These are phyloP conservation scores for Microchrysa polita DNA, from an alignment of 2,888 invertebrate species.

Conservation along the genomic window DNA sequence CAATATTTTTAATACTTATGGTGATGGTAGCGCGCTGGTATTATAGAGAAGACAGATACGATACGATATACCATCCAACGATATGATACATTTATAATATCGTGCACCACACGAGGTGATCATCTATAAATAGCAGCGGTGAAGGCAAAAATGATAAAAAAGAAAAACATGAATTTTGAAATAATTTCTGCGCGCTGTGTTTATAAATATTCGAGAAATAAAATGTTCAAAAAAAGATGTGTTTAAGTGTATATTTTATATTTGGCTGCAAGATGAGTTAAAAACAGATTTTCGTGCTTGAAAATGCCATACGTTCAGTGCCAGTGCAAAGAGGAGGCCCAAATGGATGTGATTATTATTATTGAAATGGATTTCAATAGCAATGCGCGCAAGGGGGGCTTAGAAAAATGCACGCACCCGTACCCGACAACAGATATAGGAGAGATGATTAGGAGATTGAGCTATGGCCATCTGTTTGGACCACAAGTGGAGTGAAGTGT, in stretches of 20 bases:
- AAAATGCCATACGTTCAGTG: constrained; percentile 3
- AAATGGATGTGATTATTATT: background rate
- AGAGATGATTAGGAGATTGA: too few species aligned
- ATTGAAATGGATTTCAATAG: too few species aligned
- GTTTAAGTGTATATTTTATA: too few species aligned
- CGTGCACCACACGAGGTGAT: too few species aligned
- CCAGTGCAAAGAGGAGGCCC: background rate
- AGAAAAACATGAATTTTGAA: constrained; percentile 31
- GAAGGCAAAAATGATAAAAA: background rate
- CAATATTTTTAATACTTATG: background rate
- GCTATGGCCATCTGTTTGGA: too few species aligned
- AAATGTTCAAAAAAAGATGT: constrained; percentile 14
- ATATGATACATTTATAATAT: too few species aligned
- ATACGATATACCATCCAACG: too few species aligned
- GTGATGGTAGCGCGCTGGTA: too few species aligned
- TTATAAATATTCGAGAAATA: constrained; percentile 35
- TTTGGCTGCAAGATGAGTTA: constrained; percentile 19
- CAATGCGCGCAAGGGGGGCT: background rate
- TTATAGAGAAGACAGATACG: too few species aligned
- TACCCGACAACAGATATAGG: too few species aligned
- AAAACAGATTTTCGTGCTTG: constrained; percentile 12
- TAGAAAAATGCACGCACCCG: too few species aligned
- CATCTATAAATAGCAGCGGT: background rate
- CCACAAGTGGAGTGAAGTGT: too few species aligned
- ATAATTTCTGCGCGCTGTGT: constrained; percentile 30